These are phyloP conservation scores for Drosophila sp. DNA, from an alignment of 1,140 invertebrate genomes.

Conservation along the genomic window DNA sequence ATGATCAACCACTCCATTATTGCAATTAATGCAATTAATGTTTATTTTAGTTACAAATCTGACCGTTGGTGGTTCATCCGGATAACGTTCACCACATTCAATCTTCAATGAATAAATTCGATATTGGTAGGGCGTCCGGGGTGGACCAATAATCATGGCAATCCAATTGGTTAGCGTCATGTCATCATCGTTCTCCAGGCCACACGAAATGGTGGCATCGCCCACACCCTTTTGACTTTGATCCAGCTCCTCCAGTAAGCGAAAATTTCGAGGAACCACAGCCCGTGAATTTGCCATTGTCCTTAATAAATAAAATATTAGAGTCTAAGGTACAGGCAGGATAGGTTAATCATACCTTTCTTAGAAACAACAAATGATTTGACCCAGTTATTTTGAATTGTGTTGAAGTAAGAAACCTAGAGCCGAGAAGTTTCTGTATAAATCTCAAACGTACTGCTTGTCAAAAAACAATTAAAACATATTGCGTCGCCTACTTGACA, in stretches of 20 bases:
- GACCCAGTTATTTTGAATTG: too few species aligned
- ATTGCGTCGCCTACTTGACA: not conserved
- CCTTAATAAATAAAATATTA: too few species aligned
- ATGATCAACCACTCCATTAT: conserved; percentile 97
- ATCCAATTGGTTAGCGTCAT: conserved; percentile 99
- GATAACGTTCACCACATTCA: conserved; percentile 98
- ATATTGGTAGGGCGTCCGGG: conserved; percentile 99
- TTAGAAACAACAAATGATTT: too few species aligned
- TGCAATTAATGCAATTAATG: conserved; percentile 98
- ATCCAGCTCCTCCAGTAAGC: conserved; percentile 98
- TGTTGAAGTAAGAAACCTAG: too few species aligned
- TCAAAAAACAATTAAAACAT: not conserved
- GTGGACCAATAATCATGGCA: conserved; percentile 99
- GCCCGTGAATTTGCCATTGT: conserved; percentile 17
- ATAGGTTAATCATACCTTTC: too few species aligned
- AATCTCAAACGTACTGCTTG: not conserved
- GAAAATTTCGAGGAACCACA: conserved; percentile 99
- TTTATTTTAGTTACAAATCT: conserved; percentile 99
- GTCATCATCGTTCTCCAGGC: conserved; percentile 98
- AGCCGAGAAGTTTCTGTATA: not conserved
- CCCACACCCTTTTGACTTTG: conserved; percentile 99
- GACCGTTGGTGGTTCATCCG: conserved; percentile 96
- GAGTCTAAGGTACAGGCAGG: too few species aligned
- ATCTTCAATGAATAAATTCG: conserved; percentile 99
- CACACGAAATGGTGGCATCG: conserved; percentile 99